Evolutionary conservation across 2,888 invertebrate species (phyloP).

Genomic region (Tipula lateralis): DNA sequence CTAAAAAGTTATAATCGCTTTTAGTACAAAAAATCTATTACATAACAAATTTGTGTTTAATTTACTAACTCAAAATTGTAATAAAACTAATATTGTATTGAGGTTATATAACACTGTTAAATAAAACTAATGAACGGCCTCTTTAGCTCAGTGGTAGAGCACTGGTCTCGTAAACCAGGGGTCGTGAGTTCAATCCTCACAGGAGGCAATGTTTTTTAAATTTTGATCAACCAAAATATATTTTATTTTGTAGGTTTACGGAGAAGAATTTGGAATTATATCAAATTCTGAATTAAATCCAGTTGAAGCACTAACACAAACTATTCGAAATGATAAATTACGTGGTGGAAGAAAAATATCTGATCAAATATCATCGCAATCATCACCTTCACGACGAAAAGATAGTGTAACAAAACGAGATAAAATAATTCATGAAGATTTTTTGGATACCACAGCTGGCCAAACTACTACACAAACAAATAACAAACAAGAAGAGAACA

Average conservation of each 20-base stretch:
- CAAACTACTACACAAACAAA: slow-evolving; percentile 45
- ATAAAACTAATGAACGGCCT: background rate
- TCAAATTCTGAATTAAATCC: slow-evolving; percentile 54
- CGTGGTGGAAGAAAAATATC: slow-evolving; percentile 66
- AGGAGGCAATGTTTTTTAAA: slow-evolving; percentile 31
- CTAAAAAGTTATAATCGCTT: background rate
- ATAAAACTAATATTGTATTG: background rate
- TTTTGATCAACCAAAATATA: background rate
- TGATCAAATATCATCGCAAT: slow-evolving; percentile 72
- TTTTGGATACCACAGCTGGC: slow-evolving; percentile 44
- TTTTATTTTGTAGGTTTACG: slow-evolving; percentile 61
- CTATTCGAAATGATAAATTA: slow-evolving; percentile 41
- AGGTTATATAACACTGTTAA: background rate
- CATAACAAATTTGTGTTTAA: background rate
- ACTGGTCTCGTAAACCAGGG: slow-evolving; percentile 33
- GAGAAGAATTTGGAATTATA: slow-evolving; percentile 73
- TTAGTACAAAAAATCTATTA: background rate
- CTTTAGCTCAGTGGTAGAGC: slow-evolving; percentile 34
- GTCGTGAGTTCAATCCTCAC: slow-evolving; percentile 32
- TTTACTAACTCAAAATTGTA: background rate
- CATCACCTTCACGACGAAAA: slow-evolving; percentile 72
- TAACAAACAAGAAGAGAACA: slow-evolving; percentile 49
- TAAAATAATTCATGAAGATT: slow-evolving; percentile 46
- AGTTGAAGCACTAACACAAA: slow-evolving; percentile 49
- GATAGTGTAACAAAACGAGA: slow-evolving; percentile 68